Conservation (phyloP, 2,797 vertebrate genomes). For the Sebastiscus tertius region DNA sequence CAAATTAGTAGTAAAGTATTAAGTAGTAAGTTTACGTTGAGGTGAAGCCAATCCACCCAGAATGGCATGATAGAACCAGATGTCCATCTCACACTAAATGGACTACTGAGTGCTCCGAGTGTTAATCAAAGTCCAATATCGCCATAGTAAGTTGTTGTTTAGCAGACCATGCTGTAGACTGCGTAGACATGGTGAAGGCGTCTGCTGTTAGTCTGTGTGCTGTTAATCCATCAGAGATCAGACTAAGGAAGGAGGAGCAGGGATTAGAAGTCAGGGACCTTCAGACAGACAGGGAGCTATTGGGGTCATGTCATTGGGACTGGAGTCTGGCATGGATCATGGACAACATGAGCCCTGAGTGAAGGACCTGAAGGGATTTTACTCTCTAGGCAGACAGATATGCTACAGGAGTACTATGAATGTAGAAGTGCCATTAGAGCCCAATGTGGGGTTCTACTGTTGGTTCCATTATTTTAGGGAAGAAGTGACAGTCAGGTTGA, state of each 20-base stretch:
- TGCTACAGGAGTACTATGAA: neutral
- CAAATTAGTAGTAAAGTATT: neutral
- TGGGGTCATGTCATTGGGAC: slow-evolving; percentile 40
- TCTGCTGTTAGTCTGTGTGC: slow-evolving; percentile 18
- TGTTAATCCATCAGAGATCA: slow-evolving; percentile 72
- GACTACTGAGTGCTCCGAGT: neutral
- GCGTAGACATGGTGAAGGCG: neutral
- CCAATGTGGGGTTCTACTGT: neutral
- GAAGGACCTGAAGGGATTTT: neutral
- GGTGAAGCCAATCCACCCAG: neutral
- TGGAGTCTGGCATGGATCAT: slow-evolving; percentile 1
- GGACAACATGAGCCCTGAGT: neutral
- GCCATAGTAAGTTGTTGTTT: neutral
- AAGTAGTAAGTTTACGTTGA: neutral
- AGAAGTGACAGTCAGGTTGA: neutral
- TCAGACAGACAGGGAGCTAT: slow-evolving; percentile 40
- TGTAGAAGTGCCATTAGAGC: neutral
- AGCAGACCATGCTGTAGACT: neutral
- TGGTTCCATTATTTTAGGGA: neutral
- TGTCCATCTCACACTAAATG: neutral
- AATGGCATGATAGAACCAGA: neutral
- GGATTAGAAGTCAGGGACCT: slow-evolving; percentile 57
- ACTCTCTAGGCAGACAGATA: neutral
- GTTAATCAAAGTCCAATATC: neutral
- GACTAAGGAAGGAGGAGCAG: slow-evolving; percentile 66